These are phyloP conservation scores for Dicyrtomina minuta DNA, from an alignment of 2,888 invertebrate genomes.

Conservation along the genomic window DNA sequence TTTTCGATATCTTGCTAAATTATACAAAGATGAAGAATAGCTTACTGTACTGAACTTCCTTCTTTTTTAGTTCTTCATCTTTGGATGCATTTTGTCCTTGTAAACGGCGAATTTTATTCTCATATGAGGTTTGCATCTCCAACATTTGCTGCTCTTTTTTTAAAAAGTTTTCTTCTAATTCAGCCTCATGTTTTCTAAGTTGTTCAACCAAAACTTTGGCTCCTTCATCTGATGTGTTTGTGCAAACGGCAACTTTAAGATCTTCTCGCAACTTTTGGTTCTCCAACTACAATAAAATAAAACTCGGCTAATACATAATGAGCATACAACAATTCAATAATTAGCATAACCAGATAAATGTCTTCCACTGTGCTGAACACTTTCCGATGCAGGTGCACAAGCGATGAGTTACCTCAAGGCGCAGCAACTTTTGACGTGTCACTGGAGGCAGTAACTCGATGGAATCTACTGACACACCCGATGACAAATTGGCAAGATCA, in stretches of 20 bases:
- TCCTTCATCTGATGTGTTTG: constrained; percentile 46
- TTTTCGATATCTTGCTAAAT: no score
- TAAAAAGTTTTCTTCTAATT: constrained; percentile 48
- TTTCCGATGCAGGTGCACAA: no score
- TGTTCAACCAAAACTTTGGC: constrained; percentile 49
- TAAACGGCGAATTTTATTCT: constrained; percentile 44
- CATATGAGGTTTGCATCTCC: constrained; percentile 39
- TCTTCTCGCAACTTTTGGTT: constrained; percentile 49
- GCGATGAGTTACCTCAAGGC: constrained; percentile 52
- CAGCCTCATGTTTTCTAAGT: constrained; percentile 49
- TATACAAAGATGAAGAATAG: no score
- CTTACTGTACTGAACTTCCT: constrained; percentile 52
- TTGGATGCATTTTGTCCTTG: constrained; percentile 44
- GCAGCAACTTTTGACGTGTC: constrained; percentile 45
- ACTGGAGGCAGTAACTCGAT: constrained; percentile 49
- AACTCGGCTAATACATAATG: no score
- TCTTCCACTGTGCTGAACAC: no score
- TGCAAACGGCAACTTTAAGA: constrained; percentile 43
- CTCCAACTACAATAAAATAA: no score
- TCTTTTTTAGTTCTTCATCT: constrained; percentile 51
- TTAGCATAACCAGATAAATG: no score
- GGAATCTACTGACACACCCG: constrained; percentile 43
- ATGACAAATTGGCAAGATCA: constrained; percentile 31
- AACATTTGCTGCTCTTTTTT: constrained; percentile 48
- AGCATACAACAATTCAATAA: no score